These are phyloP conservation scores for Macrophya alboannulata DNA, from an alignment of 2,888 invertebrate species.

Conservation along the genomic window DNA sequence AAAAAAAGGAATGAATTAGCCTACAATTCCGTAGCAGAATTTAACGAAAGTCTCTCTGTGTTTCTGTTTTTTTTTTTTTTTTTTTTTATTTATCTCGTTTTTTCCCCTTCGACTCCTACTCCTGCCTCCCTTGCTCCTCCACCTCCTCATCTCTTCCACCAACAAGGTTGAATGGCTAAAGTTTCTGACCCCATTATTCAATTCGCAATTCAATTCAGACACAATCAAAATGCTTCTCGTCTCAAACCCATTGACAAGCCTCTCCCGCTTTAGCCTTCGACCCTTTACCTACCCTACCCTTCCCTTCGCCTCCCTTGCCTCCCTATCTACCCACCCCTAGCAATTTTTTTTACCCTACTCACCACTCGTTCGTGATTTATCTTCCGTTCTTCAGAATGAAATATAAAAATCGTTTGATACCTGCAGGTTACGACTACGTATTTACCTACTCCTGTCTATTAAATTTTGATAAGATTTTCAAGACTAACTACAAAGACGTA, in stretches of 20 bases:
- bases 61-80: conserved; percentile 1
- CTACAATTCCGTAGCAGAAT: neutral
- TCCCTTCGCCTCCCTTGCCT: neutral
- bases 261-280: neutral
- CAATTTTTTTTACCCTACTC: neutral
- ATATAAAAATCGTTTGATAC: neutral
- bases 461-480: too few species aligned
- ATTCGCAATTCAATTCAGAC: conserved; percentile 52
- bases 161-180: conserved; percentile 36
- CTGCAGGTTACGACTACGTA: too few species aligned
- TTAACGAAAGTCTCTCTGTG: neutral
- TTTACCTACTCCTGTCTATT: neutral
- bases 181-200: conserved; percentile 53
- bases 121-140: neutral
- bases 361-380: neutral
- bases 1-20: neutral
- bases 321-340: neutral
- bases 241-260: conserved; percentile 40
- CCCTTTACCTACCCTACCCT: neutral
- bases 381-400: neutral
- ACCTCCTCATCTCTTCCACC: neutral
- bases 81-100: neutral
- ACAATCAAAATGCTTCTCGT: conserved; percentile 45
- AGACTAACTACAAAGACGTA: too few species aligned
- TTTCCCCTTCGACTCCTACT: neutral